Evolutionary conservation across 2,113 vertebrate species (phyloP).

Genomic region (Crocuta crocuta): DNA sequence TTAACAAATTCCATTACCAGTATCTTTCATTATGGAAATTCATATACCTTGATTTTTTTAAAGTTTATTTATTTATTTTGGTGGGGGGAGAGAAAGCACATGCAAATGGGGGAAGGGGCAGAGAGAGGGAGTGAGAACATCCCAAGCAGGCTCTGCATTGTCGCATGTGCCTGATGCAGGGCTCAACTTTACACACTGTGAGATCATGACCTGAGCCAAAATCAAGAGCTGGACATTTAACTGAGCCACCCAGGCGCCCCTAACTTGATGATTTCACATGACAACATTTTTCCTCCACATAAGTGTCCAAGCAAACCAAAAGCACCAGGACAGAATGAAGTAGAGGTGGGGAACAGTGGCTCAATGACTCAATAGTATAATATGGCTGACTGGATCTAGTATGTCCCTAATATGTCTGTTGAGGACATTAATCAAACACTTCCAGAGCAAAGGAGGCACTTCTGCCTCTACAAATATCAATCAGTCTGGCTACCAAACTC

Average conservation of each 20-base stretch:
- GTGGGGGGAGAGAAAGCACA: too few species aligned
- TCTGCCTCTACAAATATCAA: neutral
- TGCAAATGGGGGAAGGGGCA: too few species aligned
- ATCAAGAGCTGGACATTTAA: too few species aligned
- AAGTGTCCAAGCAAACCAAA: conserved; percentile 39
- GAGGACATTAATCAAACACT: neutral
- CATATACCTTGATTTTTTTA: neutral
- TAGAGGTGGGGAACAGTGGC: neutral
- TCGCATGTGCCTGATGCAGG: too few species aligned
- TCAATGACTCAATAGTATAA: neutral
- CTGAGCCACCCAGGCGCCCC: too few species aligned
- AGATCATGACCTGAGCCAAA: too few species aligned
- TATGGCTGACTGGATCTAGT: neutral
- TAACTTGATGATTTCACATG: neutral
- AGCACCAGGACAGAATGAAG: conserved; percentile 30
- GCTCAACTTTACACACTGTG: too few species aligned
- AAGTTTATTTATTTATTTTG: too few species aligned
- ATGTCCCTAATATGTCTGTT: neutral
- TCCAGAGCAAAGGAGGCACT: neutral
- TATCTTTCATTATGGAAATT: neutral
- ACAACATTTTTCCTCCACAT: neutral
- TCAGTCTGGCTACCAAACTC: neutral
- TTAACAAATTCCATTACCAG: conserved; percentile 30
- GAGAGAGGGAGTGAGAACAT: too few species aligned
- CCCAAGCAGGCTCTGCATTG: too few species aligned